phyloP scores from a whole-genome alignment of 1,140 invertebrate species.

The Eubasilissa regina region DNA sequence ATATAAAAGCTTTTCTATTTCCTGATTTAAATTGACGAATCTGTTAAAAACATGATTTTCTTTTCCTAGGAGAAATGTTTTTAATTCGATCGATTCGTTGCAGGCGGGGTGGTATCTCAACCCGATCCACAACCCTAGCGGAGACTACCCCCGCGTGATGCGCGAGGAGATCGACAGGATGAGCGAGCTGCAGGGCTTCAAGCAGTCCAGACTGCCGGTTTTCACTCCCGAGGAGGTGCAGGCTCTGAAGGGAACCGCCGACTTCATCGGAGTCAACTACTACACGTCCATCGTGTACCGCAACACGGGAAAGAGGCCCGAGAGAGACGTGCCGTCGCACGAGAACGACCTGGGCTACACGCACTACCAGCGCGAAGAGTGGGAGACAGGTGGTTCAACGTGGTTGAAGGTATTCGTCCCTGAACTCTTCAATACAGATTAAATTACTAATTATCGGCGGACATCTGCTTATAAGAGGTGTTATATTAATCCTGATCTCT shows the following conservation, averaged over 20 bases:
- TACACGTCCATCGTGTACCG: constrained; percentile 53
- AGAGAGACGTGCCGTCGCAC: constrained; percentile 41
- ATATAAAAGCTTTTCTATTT: too few relatives aligned
- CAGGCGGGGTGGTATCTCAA: constrained; percentile 74
- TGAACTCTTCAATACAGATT: too few relatives aligned
- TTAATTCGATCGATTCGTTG: too few relatives aligned
- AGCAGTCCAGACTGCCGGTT: constrained; percentile 65
- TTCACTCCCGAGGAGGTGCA: constrained; percentile 64
- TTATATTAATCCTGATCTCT: too few relatives aligned
- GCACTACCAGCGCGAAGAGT: constrained; percentile 49
- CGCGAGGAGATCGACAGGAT: constrained; percentile 67
- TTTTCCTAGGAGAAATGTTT: too few relatives aligned
- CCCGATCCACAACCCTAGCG: constrained; percentile 69
- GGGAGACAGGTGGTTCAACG: constrained; percentile 38
- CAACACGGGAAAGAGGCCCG: constrained; percentile 2
- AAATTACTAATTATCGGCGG: too few relatives aligned
- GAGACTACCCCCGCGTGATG: constrained; percentile 74
- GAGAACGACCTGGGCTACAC: constrained; percentile 53
- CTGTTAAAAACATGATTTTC: too few relatives aligned
- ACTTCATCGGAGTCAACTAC: constrained; percentile 55
- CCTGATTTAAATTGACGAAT: too few relatives aligned
- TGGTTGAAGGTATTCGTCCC: constrained; percentile 56
- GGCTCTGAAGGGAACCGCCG: constrained; percentile 62
- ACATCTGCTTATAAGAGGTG: too few relatives aligned
- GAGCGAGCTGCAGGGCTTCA: constrained; percentile 67